These are phyloP conservation scores for Cepaea hortensis DNA, from an alignment of 2,888 invertebrate species.

Conservation along the genomic window DNA sequence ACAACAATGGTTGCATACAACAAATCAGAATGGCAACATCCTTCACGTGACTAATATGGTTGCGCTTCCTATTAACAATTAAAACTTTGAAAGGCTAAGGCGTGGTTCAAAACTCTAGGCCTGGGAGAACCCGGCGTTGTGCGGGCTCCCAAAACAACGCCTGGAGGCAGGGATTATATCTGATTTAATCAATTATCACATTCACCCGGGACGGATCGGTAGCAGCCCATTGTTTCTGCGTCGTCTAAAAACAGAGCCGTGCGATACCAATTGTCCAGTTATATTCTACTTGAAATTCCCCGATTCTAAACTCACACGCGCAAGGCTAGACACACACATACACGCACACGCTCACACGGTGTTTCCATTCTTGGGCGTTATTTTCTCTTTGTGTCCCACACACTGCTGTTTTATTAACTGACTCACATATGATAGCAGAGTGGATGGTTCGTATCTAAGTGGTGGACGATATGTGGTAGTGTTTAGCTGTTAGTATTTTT, in stretches of 20 bases:
- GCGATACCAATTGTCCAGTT: constrained; percentile 14
- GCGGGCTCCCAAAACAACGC: neutral
- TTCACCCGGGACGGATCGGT: neutral
- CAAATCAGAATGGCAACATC: too few species aligned
- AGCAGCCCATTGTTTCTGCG: constrained; percentile 21
- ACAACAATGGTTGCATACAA: too few species aligned
- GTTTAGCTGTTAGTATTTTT: too few species aligned
- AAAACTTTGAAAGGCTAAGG: neutral
- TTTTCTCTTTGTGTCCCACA: neutral
- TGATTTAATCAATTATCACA: constrained; percentile 34
- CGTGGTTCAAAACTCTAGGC: constrained; percentile 1
- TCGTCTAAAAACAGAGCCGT: constrained; percentile 28
- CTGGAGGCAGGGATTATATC: constrained; percentile 20
- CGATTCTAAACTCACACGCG: constrained; percentile 5
- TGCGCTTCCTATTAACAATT: constrained; percentile 18
- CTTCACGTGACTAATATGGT: neutral
- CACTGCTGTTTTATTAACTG: neutral
- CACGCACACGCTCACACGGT: neutral
- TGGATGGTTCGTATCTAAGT: neutral
- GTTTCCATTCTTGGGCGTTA: neutral
- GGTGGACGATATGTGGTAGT: too few species aligned
- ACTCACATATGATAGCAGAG: neutral
- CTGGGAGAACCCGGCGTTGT: neutral
- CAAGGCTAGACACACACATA: neutral
- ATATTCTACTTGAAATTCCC: neutral